Evolutionary conservation across 2,888 invertebrate species (phyloP).

Genomic region (Thysanoteuthis rhombus): DNA sequence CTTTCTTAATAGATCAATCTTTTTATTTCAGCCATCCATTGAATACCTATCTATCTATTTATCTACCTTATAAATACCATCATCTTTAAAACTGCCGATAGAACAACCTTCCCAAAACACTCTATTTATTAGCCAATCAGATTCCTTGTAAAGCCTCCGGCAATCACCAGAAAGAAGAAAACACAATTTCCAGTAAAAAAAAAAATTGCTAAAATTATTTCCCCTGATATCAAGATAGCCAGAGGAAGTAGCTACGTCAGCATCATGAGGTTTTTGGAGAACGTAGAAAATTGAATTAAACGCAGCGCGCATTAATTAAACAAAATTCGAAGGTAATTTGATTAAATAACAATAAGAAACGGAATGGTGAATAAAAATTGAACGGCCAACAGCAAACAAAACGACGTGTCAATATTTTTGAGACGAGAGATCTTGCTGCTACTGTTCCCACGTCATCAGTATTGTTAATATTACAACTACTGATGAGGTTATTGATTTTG

Average conservation of each 20-base stretch:
- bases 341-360: neutral
- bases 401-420: neutral
- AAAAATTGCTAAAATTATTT: neutral
- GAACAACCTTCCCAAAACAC: neutral
- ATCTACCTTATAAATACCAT: neutral
- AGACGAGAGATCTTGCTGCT: too few relatives aligned
- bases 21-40: neutral
- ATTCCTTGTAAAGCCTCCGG: neutral
- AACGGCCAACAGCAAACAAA: neutral
- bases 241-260: neutral
- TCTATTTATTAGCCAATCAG: neutral
- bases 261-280: neutral
- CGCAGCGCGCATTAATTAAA: neutral
- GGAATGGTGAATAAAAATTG: neutral
- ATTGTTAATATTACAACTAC: neutral
- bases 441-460: neutral
- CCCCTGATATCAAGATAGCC: neutral
- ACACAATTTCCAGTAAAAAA: neutral
- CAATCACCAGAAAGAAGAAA: neutral
- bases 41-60: neutral
- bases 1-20: neutral
- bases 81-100: neutral
- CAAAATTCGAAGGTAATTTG: neutral
- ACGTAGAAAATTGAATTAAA: neutral
- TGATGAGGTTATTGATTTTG: neutral